These are phyloP conservation scores for Tachina grossa DNA, from an alignment of 2,888 invertebrate genomes.

Conservation along the genomic window DNA sequence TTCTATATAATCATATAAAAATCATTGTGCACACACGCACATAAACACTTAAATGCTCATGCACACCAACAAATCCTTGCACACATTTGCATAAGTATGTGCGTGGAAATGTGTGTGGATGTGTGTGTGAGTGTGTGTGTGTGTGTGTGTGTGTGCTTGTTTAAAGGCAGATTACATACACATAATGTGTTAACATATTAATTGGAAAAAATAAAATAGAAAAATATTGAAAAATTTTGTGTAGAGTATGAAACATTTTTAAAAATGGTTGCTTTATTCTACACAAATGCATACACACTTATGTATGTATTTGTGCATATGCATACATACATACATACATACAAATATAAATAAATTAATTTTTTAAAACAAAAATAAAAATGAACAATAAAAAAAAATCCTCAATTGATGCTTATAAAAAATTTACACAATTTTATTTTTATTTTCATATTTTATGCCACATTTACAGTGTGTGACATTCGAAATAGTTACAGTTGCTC, in stretches of 20 bases:
- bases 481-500: background rate
- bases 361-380: constrained; percentile 61
- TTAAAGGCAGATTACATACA: constrained; percentile 45
- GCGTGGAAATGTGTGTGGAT: constrained; percentile 16
- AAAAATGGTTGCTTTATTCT: constrained; percentile 66
- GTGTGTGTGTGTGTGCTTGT: background rate
- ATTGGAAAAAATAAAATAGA: constrained; percentile 67
- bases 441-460: constrained; percentile 47
- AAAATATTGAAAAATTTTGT: constrained; percentile 53
- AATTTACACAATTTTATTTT: constrained; percentile 61
- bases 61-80: background rate
- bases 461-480: constrained; percentile 41
- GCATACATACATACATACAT: no score
- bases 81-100: constrained; percentile 9
- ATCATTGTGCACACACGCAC: constrained; percentile 58
- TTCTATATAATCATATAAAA: constrained; percentile 63
- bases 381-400: constrained; percentile 21
- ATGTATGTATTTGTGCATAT: no score
- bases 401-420: constrained; percentile 65
- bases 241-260: constrained; percentile 58
- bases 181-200: constrained; percentile 69
- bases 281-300: constrained; percentile 25
- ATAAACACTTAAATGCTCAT: constrained; percentile 45
- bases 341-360: constrained; percentile 64
- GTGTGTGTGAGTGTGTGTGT: no score